Conservation (phyloP, 1,140 invertebrate species). For the Scylla paramamosain region DNA sequence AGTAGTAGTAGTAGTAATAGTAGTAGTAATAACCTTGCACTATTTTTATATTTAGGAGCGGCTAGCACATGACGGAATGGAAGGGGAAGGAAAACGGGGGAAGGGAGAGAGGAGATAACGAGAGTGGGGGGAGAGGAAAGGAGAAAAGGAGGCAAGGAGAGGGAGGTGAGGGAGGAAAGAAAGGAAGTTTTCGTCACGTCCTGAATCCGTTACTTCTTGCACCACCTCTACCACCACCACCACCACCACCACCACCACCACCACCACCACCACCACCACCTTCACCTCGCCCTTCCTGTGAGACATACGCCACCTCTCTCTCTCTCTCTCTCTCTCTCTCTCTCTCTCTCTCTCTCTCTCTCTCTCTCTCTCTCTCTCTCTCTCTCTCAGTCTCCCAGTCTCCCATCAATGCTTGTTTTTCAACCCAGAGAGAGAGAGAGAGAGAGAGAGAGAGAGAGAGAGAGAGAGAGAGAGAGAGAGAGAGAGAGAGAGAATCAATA, state of each 20-base stretch:
- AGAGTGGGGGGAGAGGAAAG: neutral
- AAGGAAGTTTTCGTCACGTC: neutral
- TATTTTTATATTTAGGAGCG: neutral
- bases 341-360: constrained; percentile 17
- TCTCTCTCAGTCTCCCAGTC: neutral
- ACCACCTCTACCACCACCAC: neutral
- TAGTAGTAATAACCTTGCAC: constrained; percentile 14
- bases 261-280: neutral
- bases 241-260: constrained; percentile 2
- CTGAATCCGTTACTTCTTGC: neutral
- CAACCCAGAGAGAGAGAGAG: no score
- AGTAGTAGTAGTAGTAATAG: neutral
- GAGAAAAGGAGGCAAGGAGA: neutral
- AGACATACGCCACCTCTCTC: neutral
- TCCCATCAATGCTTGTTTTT: neutral
- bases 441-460: constrained; percentile 16
- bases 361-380: constrained; percentile 14
- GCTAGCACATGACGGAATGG: neutral
- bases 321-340: constrained; percentile 32
- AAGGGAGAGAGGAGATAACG: neutral
- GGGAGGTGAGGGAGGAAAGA: neutral
- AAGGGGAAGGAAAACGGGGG: neutral
- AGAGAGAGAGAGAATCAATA: constrained; percentile 13
- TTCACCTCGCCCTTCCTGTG: neutral
- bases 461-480: neutral